A percentile compares a stretch with the other conserved stretches of the same genome.
phyloP scores from a whole-genome alignment of 1,140 invertebrate species.

The Ceratina australensis region DNA sequence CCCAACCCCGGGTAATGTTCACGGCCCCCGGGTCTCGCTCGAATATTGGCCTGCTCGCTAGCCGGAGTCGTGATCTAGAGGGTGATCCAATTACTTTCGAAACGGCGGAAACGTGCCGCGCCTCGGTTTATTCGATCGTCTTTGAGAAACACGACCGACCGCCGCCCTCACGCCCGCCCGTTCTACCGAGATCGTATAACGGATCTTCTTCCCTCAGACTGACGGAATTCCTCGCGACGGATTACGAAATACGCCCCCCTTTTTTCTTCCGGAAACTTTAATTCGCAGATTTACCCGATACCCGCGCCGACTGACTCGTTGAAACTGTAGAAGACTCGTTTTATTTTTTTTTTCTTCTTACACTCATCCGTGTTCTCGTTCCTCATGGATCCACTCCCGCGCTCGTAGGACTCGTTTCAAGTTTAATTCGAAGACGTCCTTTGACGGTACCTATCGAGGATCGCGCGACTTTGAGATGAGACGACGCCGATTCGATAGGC shows the following conservation, averaged over 20 bases:
- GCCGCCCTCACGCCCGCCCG: not conserved
- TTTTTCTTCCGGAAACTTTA: conserved; percentile 15
- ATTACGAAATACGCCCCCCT: conserved; percentile 10
- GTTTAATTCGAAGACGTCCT: not conserved
- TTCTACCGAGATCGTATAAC: conserved; percentile 35
- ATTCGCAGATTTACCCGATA: conserved; percentile 40
- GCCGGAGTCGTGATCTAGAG: conserved; percentile 42
- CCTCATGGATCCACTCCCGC: not conserved
- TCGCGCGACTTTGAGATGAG: not conserved
- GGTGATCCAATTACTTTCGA: conserved; percentile 60
- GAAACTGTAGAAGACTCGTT: conserved; percentile 17
- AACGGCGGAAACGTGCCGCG: conserved; percentile 50
- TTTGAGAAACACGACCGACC: conserved; percentile 51
- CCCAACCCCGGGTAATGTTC: conserved; percentile 57
- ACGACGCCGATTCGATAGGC: not conserved
- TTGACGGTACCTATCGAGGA: not conserved
- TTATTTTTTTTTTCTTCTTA: not conserved
- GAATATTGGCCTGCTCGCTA: conserved; percentile 52
- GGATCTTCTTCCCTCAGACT: not conserved
- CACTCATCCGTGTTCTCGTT: not conserved
- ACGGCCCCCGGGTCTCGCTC: conserved; percentile 13
- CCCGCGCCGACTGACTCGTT: not conserved
- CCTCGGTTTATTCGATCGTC: conserved; percentile 44
- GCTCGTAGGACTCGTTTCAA: not conserved
- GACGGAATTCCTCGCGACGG: not conserved